phyloP scores from a whole-genome alignment of 2,888 invertebrate species.

The Drosophila glabriapex region DNA sequence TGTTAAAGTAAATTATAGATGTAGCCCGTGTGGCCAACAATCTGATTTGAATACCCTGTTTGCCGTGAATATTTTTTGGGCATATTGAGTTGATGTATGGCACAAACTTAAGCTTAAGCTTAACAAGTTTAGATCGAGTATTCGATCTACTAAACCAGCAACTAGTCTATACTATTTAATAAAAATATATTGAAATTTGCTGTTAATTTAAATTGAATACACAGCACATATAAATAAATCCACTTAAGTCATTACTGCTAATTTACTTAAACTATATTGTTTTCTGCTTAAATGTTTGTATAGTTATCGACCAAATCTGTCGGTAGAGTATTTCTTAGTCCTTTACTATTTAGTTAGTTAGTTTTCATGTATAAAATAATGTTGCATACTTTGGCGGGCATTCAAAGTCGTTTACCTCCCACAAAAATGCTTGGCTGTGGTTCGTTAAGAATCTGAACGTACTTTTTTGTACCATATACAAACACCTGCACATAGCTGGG shows the following conservation, averaged over 20 bases:
- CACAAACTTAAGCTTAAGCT: not conserved
- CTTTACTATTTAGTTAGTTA: not conserved
- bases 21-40: conserved; percentile 44
- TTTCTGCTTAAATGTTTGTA: not conserved
- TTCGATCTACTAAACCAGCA: not conserved
- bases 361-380: conserved; percentile 57
- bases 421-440: conserved; percentile 9
- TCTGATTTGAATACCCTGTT: conserved; percentile 34
- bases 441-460: conserved; percentile 17
- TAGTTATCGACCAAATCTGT: not conserved
- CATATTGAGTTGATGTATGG: not conserved
- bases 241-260: not conserved
- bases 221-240: accelerated
- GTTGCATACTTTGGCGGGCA: conserved; percentile 59
- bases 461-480: not conserved
- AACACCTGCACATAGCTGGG: conserved; percentile 1
- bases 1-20: conserved; percentile 58
- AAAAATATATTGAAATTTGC: not conserved
- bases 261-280: not conserved
- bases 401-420: conserved; percentile 55
- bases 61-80: not conserved
- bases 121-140: not conserved
- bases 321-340: conserved; percentile 9
- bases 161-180: too few relatives aligned
- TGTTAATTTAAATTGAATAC: not conserved